Evolutionary conservation across 2,888 invertebrate genomes (phyloP).

Genomic region (Steinernema carpocapsae): DNA sequence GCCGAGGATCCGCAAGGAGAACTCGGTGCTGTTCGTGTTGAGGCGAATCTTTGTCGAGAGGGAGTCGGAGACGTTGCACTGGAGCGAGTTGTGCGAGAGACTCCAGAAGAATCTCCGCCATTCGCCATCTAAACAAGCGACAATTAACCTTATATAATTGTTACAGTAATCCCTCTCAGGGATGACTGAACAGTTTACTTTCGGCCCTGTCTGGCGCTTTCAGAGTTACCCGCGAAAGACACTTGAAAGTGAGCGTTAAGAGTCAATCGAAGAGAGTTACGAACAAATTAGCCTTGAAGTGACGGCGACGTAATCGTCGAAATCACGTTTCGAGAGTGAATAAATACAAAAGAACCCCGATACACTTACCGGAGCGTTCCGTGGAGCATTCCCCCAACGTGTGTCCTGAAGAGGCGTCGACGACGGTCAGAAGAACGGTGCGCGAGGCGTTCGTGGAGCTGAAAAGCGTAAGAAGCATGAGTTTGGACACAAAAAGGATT

Average conservation of each 20-base stretch:
- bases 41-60: constrained; percentile 35
- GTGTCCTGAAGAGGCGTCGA: constrained; percentile 40
- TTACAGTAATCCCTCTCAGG: constrained; percentile 23
- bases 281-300: constrained; percentile 27
- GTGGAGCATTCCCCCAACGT: constrained; percentile 41
- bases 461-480: constrained; percentile 27
- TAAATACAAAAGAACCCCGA: constrained; percentile 1
- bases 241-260: constrained; percentile 24
- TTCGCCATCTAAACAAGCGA: constrained; percentile 37
- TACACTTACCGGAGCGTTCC: constrained; percentile 21
- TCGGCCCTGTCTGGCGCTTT: constrained; percentile 31
- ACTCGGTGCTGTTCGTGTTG: constrained; percentile 46
- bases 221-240: neutral
- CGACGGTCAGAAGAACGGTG: constrained; percentile 42
- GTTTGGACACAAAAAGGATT: no score
- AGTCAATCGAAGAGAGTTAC: constrained; percentile 26
- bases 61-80: constrained; percentile 48
- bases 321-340: constrained; percentile 25
- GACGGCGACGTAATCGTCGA: neutral
- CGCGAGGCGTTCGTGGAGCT: constrained; percentile 37
- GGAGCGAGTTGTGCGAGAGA: constrained; percentile 48
- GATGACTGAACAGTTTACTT: no score
- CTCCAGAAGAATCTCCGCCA: constrained; percentile 60
- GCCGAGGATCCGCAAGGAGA: constrained; percentile 56
- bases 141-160: neutral